A percentile compares a stretch with the other conserved stretches of the same genome.
These are phyloP conservation scores for Galago senegalensis DNA, from an alignment of 2,797 vertebrate genomes.

Conservation along the genomic window DNA sequence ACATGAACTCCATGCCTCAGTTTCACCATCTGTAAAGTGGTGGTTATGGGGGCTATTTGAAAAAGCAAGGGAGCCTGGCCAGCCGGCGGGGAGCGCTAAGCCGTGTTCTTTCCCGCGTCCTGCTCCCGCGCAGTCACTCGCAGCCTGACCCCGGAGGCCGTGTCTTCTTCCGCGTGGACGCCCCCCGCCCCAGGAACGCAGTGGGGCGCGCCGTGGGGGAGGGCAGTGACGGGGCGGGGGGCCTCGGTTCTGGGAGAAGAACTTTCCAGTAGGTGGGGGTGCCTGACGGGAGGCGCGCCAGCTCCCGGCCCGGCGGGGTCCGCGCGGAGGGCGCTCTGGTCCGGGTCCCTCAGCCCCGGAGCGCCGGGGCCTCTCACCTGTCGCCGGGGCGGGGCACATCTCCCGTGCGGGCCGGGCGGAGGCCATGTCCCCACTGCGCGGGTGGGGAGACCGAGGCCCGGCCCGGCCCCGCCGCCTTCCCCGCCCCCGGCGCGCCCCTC, in stretches of 20 bases:
- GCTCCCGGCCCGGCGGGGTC: background rate
- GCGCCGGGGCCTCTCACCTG: background rate
- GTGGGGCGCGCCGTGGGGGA: background rate
- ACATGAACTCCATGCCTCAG: background rate
- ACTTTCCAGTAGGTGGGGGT: slow-evolving; percentile 12
- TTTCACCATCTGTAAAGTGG: slow-evolving; percentile 45
- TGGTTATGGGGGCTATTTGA: background rate
- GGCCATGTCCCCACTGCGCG: slow-evolving; percentile 57
- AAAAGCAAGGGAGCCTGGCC: background rate
- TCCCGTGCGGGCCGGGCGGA: background rate
- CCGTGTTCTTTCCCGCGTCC: background rate
- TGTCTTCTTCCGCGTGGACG: background rate
- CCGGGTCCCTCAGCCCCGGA: background rate
- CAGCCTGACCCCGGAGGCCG: background rate
- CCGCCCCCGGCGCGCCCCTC: slow-evolving; percentile 79
- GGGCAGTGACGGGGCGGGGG: background rate
- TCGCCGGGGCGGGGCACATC: background rate
- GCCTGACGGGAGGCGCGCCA: background rate
- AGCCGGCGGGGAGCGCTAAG: background rate
- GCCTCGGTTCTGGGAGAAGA: background rate
- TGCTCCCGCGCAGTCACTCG: background rate
- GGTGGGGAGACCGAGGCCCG: slow-evolving; percentile 69
- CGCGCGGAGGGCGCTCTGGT: background rate
- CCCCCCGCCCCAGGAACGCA: background rate
- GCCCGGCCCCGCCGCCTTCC: slow-evolving; percentile 80